phyloP scores from a whole-genome alignment of 1,140 invertebrate genomes.

The Drosophila sproati region DNA sequence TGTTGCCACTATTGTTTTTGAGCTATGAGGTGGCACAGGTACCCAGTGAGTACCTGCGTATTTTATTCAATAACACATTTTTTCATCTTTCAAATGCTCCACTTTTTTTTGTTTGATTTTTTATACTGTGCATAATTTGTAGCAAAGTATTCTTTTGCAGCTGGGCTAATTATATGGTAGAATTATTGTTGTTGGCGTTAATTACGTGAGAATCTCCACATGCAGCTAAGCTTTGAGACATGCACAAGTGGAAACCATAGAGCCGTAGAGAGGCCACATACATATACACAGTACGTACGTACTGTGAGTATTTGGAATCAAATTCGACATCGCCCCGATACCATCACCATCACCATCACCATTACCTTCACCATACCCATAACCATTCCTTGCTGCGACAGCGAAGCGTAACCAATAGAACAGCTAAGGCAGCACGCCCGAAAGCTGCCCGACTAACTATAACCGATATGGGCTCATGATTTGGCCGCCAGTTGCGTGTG shows the following conservation, averaged over 20 bases:
- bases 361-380: too few relatives aligned
- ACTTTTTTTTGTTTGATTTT: constrained; percentile 55
- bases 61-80: constrained; percentile 47
- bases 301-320: constrained; percentile 18
- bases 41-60: constrained; percentile 31
- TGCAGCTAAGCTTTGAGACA: constrained; percentile 44
- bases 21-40: constrained; percentile 58
- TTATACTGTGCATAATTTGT: constrained; percentile 61
- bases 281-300: not conserved
- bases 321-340: constrained; percentile 51
- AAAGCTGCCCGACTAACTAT: constrained; percentile 29
- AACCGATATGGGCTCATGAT: constrained; percentile 45
- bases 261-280: constrained; percentile 18
- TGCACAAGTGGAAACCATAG: constrained; percentile 27
- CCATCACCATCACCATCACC: not conserved
- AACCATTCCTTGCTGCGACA: constrained; percentile 53
- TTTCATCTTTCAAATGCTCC: constrained; percentile 29
- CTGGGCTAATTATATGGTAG: constrained; percentile 73
- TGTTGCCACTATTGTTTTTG: constrained; percentile 17
- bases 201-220: constrained; percentile 67
- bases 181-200: constrained; percentile 62
- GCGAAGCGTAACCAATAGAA: constrained; percentile 73
- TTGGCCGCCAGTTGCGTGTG: constrained; percentile 37
- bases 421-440: constrained; percentile 17
- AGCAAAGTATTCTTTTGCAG: constrained; percentile 53